These are phyloP conservation scores for Campoplex capitator DNA, from an alignment of 2,888 invertebrate species.

Conservation along the genomic window DNA sequence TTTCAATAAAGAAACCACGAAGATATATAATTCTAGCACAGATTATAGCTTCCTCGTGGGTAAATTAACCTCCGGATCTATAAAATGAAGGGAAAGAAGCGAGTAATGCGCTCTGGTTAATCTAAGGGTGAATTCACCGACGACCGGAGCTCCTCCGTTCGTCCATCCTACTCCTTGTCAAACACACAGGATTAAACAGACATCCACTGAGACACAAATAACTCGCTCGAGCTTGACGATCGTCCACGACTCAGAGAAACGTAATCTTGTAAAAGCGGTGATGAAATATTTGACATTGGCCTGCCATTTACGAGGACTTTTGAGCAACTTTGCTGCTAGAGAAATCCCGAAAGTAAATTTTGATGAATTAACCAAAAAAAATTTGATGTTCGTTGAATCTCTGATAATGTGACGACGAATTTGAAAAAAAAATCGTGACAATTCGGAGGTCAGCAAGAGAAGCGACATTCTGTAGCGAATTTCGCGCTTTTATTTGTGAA, in stretches of 20 bases:
- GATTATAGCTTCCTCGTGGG: background rate
- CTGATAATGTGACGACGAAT: background rate
- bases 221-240: background rate
- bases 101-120: conserved; percentile 1
- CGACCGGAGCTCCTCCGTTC: background rate
- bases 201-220: background rate
- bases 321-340: background rate
- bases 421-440: background rate
- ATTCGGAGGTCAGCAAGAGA: background rate
- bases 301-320: background rate
- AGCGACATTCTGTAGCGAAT: background rate
- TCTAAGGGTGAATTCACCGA: conserved; percentile 5
- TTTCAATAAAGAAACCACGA: background rate
- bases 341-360: no score
- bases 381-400: background rate
- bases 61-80: conserved; percentile 9
- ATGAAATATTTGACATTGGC: background rate
- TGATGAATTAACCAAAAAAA: no score
- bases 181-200: conserved; percentile 11
- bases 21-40: background rate
- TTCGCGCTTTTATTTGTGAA: background rate
- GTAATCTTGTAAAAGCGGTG: background rate
- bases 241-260: background rate
- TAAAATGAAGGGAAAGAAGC: conserved; percentile 1
- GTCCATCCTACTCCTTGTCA: background rate